These are phyloP conservation scores for Drosophila kurseongensis DNA, from an alignment of 1,140 invertebrate species.

Conservation along the genomic window DNA sequence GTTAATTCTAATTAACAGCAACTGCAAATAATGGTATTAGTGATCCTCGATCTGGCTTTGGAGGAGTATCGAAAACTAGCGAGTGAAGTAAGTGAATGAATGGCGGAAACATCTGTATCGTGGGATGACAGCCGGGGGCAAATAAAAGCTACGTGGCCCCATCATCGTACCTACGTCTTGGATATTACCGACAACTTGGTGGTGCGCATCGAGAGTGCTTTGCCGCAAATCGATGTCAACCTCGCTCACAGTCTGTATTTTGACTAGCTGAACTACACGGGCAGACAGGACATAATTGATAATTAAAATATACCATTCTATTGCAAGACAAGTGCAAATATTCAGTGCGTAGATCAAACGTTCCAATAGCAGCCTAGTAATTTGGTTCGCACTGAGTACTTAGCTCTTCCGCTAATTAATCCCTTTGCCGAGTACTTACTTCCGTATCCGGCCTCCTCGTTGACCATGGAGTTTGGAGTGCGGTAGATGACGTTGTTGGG, in stretches of 20 bases:
- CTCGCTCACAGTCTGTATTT: slow-evolving; percentile 74
- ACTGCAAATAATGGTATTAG: slow-evolving; percentile 30
- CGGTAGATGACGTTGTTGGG: slow-evolving; percentile 86
- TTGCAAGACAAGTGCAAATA: slow-evolving; percentile 36
- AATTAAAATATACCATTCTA: slow-evolving; percentile 31
- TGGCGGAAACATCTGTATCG: slow-evolving; percentile 32
- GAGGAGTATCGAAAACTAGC: slow-evolving; percentile 25
- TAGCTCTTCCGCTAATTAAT: slow-evolving; percentile 3
- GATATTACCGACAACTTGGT: slow-evolving; percentile 55
- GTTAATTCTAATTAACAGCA: slow-evolving; percentile 20
- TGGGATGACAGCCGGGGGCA: slow-evolving; percentile 26
- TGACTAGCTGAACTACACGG: slow-evolving; percentile 79
- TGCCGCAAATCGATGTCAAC: slow-evolving; percentile 69
- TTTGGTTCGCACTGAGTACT: slow-evolving; percentile 47
- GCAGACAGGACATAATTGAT: slow-evolving; percentile 52
- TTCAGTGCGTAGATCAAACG: slow-evolving; percentile 28
- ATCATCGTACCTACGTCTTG: slow-evolving; percentile 71
- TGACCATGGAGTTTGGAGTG: slow-evolving; percentile 85
- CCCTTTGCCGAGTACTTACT: slow-evolving; percentile 69
- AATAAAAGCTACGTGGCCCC: slow-evolving; percentile 27
- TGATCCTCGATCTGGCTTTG: slow-evolving; percentile 5
- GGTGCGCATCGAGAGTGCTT: slow-evolving; percentile 56
- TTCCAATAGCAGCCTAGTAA: slow-evolving; percentile 22
- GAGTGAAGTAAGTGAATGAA: slow-evolving; percentile 32
- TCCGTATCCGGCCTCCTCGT: slow-evolving; percentile 79